These are phyloP conservation scores for Nematopogon swammerdamellus DNA, from an alignment of 2,888 invertebrate species.

Conservation along the genomic window DNA sequence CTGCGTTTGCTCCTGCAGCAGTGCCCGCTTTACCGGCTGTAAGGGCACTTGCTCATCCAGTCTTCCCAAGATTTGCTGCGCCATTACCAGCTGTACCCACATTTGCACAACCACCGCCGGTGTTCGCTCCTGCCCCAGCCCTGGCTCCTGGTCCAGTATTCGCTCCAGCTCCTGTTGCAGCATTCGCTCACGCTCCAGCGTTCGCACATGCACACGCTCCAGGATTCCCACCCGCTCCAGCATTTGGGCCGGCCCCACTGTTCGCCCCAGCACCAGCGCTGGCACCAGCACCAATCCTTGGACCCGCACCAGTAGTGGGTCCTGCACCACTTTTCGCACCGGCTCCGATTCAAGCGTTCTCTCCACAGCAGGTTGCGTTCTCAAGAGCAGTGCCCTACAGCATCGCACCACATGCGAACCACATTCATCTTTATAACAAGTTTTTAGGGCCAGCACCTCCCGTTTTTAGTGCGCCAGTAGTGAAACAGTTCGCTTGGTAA, in stretches of 20 bases:
- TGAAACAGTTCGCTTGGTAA: conserved; percentile 40
- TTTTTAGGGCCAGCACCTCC: conserved; percentile 18
- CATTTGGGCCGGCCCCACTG: conserved; percentile 18
- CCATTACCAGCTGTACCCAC: conserved; percentile 14
- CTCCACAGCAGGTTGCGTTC: conserved; percentile 17
- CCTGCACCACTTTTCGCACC: conserved; percentile 15
- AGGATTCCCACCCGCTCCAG: conserved; percentile 20
- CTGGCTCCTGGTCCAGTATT: conserved; percentile 20
- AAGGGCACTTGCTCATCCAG: conserved; percentile 4
- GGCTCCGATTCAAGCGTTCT: neutral
- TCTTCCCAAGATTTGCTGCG: conserved; percentile 14
- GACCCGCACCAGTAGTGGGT: conserved; percentile 20
- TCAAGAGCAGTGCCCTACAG: conserved; percentile 35
- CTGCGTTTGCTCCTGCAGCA: conserved; percentile 8
- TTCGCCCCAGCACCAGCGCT: conserved; percentile 17
- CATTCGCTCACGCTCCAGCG: conserved; percentile 12
- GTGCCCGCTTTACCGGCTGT: neutral
- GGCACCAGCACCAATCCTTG: conserved; percentile 10
- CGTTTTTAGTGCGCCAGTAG: conserved; percentile 16
- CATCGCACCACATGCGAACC: conserved; percentile 37
- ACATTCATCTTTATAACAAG: conserved; percentile 36
- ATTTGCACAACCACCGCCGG: conserved; percentile 19
- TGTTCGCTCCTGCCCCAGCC: conserved; percentile 12
- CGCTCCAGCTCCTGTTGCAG: conserved; percentile 17
- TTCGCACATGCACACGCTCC: conserved; percentile 10